A percentile compares a stretch with the other conserved stretches of the same genome.
Evolutionary conservation across 2,888 invertebrate genomes (phyloP).

Genomic region (Chelonus formosanus): DNA sequence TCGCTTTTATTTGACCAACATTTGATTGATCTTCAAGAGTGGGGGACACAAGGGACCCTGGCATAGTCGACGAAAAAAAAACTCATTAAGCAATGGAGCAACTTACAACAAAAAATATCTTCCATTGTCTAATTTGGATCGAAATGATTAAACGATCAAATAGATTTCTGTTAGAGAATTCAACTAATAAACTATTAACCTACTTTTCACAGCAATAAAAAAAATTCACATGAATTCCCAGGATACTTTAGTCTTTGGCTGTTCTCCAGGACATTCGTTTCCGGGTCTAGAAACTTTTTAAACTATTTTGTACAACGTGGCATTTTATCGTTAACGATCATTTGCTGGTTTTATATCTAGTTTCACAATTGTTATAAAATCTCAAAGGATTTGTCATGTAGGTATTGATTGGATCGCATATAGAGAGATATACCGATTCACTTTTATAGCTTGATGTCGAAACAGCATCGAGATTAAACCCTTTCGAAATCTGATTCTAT

Average conservation of each 20-base stretch:
- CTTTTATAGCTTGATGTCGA: slow-evolving; percentile 24
- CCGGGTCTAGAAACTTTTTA: no score
- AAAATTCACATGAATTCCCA: no score
- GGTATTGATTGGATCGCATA: no score
- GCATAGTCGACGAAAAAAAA: slow-evolving; percentile 31
- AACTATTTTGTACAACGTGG: no score
- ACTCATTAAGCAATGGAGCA: slow-evolving; percentile 15
- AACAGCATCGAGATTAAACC: slow-evolving; percentile 16
- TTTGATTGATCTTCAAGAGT: slow-evolving; percentile 23
- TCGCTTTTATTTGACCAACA: slow-evolving; percentile 32
- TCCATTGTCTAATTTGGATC: background rate
- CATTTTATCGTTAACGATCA: no score
- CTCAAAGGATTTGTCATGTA: no score
- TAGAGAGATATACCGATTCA: no score
- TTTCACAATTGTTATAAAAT: no score
- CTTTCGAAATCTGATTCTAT: slow-evolving; percentile 38
- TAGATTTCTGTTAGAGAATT: background rate
- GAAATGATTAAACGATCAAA: background rate
- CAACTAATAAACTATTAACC: background rate
- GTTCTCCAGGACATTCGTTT: no score
- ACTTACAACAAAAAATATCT: background rate
- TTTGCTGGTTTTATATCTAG: no score
- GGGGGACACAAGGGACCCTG: slow-evolving; percentile 35
- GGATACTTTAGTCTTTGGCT: no score
- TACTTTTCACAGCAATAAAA: background rate